Evolutionary conservation across 2,797 vertebrate species (phyloP).

Genomic region (Sternarchorhynchus goeldii): DNA sequence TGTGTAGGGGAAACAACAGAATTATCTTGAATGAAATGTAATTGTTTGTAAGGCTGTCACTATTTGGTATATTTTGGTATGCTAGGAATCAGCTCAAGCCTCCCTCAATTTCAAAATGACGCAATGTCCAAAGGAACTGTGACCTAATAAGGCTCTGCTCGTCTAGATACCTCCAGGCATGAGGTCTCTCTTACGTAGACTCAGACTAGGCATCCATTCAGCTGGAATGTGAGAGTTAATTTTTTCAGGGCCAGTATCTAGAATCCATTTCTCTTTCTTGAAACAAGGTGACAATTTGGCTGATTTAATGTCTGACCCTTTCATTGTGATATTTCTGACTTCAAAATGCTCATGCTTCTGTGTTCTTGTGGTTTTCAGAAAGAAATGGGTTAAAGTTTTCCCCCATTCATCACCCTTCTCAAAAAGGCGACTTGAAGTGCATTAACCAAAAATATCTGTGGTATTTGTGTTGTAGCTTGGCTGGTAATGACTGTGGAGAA

Average conservation of each 20-base stretch:
- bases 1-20: not conserved
- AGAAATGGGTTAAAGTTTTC: constrained; percentile 57
- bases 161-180: constrained; percentile 66
- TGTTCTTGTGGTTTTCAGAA: constrained; percentile 45
- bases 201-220: constrained; percentile 66
- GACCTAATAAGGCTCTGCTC: constrained; percentile 76
- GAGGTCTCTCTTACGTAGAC: constrained; percentile 66
- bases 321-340: constrained; percentile 30
- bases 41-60: constrained; percentile 44
- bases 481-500: constrained; percentile 53
- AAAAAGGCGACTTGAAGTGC: constrained; percentile 52
- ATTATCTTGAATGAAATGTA: constrained; percentile 26
- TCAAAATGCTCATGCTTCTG: constrained; percentile 40
- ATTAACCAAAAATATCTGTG: constrained; percentile 56
- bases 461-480: constrained; percentile 50
- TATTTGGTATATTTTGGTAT: constrained; percentile 61
- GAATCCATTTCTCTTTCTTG: constrained; percentile 26
- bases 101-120: constrained; percentile 64
- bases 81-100: constrained; percentile 66
- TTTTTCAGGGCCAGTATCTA: constrained; percentile 34
- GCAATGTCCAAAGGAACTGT: constrained; percentile 62
- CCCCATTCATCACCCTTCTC: constrained; percentile 46
- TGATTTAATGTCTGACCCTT: constrained; percentile 16
- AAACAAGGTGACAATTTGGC: constrained; percentile 13
- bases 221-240: constrained; percentile 37